phyloP scores from a whole-genome alignment of 2,797 vertebrate genomes.

The Silurus aristotelis region DNA sequence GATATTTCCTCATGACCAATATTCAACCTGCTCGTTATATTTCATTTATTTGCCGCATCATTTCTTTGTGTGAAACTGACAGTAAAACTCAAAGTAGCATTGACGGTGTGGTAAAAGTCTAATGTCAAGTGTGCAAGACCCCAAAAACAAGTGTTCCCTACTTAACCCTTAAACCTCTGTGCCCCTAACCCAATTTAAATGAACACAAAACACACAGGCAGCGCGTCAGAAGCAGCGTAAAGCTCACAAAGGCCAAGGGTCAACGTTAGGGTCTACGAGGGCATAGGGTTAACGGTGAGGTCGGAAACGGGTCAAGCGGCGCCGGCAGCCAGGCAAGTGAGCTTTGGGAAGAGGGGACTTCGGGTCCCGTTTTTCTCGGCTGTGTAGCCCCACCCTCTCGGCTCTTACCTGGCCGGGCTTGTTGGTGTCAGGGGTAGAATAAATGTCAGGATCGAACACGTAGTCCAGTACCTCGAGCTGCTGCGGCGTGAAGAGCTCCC shows the following conservation, averaged over 20 bases:
- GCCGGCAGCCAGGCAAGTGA: constrained; percentile 48
- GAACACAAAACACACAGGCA: constrained; percentile 34
- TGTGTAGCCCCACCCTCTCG: constrained; percentile 34
- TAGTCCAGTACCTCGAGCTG: constrained; percentile 97
- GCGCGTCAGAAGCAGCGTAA: constrained; percentile 42
- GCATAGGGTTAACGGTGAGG: constrained; percentile 59
- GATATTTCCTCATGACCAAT: too few species aligned
- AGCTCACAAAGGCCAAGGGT: constrained; percentile 48
- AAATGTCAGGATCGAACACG: constrained; percentile 93
- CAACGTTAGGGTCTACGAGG: constrained; percentile 40
- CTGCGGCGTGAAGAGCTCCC: constrained; percentile 96
- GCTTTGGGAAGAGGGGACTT: constrained; percentile 29
- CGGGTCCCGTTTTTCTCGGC: not conserved
- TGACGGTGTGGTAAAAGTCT: not conserved
- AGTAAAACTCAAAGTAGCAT: not conserved
- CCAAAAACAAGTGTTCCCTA: constrained; percentile 46
- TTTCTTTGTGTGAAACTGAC: not conserved
- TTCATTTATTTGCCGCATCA: not conserved
- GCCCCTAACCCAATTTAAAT: constrained; percentile 38
- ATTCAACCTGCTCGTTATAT: not conserved
- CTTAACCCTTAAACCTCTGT: constrained; percentile 53
- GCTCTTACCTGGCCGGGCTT: constrained; percentile 89
- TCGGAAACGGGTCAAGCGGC: constrained; percentile 67
- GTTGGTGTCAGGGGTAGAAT: constrained; percentile 86
- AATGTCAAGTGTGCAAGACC: constrained; percentile 29